Percentiles rank a stretch among this genome's conserved stretches.
Conservation (phyloP, 2,797 vertebrate species). For the Nasua narica region DNA sequence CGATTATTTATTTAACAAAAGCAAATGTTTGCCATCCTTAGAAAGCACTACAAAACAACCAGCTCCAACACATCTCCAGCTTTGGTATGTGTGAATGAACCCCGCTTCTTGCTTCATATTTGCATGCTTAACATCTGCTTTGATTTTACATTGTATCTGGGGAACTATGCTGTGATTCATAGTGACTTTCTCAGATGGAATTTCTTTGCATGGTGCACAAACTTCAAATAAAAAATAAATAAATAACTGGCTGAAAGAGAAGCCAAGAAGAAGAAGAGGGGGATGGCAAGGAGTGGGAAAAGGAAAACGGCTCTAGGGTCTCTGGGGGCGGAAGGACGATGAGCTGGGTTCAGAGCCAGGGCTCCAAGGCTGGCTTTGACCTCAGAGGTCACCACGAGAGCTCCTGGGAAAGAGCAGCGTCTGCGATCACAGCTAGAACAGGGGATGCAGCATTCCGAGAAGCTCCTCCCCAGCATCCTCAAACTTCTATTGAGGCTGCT, state of each 20-base stretch:
- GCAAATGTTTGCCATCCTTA: slow-evolving; percentile 29
- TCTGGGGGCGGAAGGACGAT: background rate
- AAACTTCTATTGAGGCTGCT: background rate
- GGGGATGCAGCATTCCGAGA: rapidly evolving
- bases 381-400: background rate
- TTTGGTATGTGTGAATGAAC: slow-evolving; percentile 21
- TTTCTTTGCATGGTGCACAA: slow-evolving; percentile 66
- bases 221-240: background rate
- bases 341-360: background rate
- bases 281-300: rapidly evolving
- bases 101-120: slow-evolving; percentile 53
- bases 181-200: slow-evolving; percentile 19
- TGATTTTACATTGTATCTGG: slow-evolving; percentile 63
- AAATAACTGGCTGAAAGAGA: background rate
- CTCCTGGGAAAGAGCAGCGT: background rate
- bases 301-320: background rate
- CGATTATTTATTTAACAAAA: background rate
- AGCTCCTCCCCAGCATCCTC: background rate
- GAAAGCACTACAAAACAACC: slow-evolving; percentile 49
- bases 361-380: background rate
- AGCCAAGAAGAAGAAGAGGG: background rate
- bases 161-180: slow-evolving; percentile 73
- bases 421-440: rapidly evolving
- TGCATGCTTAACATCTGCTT: slow-evolving; percentile 70
- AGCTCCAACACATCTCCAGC: slow-evolving; percentile 33